Evolutionary conservation across 2,113 vertebrate genomes (phyloP).

Genomic region (human): DNA sequence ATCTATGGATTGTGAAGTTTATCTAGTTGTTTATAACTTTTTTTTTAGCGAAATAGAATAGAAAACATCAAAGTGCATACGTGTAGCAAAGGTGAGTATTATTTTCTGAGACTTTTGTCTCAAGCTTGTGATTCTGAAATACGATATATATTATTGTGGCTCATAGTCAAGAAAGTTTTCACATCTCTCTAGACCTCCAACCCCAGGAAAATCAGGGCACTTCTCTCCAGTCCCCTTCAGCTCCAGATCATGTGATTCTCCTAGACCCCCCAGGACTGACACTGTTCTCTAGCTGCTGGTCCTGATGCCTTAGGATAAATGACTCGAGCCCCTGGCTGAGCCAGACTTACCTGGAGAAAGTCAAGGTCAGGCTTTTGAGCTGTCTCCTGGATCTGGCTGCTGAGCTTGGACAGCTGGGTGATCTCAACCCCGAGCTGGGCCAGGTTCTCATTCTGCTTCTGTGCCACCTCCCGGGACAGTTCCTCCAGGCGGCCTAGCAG

Average conservation of each 20-base stretch:
- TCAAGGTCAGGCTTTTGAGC: slow-evolving; percentile 78
- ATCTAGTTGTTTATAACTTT: not conserved
- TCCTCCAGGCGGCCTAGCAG: slow-evolving; percentile 83
- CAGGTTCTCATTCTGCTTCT: slow-evolving; percentile 84
- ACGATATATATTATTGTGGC: not conserved
- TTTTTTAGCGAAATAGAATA: not conserved
- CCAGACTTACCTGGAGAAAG: slow-evolving; percentile 82
- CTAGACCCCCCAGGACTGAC: not conserved
- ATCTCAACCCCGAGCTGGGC: slow-evolving; percentile 80
- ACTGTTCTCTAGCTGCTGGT: not conserved
- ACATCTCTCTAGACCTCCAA: not conserved
- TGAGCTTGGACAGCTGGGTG: slow-evolving; percentile 82
- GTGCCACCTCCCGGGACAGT: slow-evolving; percentile 80
- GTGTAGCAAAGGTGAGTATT: not conserved
- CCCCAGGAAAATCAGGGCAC: not conserved
- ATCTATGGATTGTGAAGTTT: not conserved
- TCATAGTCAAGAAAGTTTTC: not conserved
- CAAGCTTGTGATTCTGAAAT: not conserved
- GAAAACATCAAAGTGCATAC: not conserved
- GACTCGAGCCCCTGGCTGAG: not conserved
- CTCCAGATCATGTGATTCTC: not conserved
- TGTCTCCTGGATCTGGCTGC: slow-evolving; percentile 84
- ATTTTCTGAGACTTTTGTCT: not conserved
- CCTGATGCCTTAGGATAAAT: not conserved
- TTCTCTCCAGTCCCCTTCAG: not conserved